These are phyloP conservation scores for Cetonia aurata DNA, from an alignment of 2,888 invertebrate species.

Conservation along the genomic window DNA sequence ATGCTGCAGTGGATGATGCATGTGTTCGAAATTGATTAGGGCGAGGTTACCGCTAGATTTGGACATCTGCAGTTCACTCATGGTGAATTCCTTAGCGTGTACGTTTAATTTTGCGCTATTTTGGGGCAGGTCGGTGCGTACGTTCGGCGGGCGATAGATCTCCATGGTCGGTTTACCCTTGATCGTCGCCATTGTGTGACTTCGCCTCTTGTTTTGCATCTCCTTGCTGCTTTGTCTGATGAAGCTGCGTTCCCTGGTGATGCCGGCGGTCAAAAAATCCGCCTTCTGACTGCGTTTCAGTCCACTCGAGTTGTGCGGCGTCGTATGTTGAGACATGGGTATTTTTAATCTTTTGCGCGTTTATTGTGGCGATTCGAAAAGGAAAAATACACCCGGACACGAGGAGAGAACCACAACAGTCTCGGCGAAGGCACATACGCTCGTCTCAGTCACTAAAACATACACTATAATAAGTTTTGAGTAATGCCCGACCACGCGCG, in stretches of 20 bases:
- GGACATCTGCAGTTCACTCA: slow-evolving; percentile 72
- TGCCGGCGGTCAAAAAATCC: slow-evolving; percentile 68
- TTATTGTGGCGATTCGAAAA: slow-evolving; percentile 31
- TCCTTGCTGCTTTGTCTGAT: slow-evolving; percentile 71
- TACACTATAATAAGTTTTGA: slow-evolving; percentile 54
- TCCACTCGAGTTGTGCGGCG: slow-evolving; percentile 35
- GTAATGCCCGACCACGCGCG: slow-evolving; percentile 61
- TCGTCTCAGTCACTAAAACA: slow-evolving; percentile 29
- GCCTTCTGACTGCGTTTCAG: slow-evolving; percentile 63
- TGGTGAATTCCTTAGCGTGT: slow-evolving; percentile 91
- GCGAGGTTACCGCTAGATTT: slow-evolving; percentile 64
- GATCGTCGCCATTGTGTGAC: slow-evolving; percentile 76
- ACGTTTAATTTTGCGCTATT: slow-evolving; percentile 78
- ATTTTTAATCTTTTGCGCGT: slow-evolving; percentile 42
- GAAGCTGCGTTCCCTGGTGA: slow-evolving; percentile 79
- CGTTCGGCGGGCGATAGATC: slow-evolving; percentile 87
- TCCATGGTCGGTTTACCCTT: slow-evolving; percentile 88
- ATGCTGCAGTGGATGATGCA: slow-evolving; percentile 64
- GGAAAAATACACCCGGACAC: slow-evolving; percentile 22
- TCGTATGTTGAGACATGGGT: slow-evolving; percentile 39
- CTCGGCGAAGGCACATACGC: slow-evolving; percentile 30
- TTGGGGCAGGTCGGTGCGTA: slow-evolving; percentile 61
- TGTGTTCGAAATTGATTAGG: slow-evolving; percentile 54
- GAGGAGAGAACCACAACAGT: slow-evolving; percentile 39
- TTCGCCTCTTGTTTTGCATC: slow-evolving; percentile 73